Evolutionary conservation across 2,113 vertebrate species (phyloP).

Genomic region (Ivindomyrus marchei): DNA sequence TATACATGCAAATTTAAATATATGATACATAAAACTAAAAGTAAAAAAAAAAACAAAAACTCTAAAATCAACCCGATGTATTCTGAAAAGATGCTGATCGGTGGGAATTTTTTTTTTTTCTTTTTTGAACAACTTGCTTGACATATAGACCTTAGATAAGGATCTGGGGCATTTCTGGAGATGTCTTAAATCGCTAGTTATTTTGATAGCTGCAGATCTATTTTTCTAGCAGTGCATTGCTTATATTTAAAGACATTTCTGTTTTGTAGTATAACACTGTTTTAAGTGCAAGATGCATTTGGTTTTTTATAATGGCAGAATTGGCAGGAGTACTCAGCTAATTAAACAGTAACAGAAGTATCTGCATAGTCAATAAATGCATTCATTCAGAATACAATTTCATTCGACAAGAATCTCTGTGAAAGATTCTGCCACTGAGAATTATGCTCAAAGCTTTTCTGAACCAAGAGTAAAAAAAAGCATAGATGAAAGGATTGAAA

Average conservation of each 20-base stretch:
- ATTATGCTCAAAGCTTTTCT: constrained; percentile 58
- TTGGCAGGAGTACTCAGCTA: neutral
- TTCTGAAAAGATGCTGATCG: no score
- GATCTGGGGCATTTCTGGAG: neutral
- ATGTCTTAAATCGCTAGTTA: no score
- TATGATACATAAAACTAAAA: no score
- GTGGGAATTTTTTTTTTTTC: no score
- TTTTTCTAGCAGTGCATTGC: neutral
- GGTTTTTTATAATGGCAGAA: neutral
- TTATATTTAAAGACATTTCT: neutral
- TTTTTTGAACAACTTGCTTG: neutral
- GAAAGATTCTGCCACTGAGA: constrained; percentile 64
- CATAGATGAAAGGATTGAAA: no score
- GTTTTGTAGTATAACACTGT: neutral
- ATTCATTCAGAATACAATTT: constrained; percentile 3
- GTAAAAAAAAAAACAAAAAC: neutral
- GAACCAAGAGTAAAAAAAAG: no score
- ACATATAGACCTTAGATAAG: neutral
- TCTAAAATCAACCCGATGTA: neutral
- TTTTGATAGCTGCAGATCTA: neutral
- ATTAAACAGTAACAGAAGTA: neutral
- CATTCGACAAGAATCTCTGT: constrained; percentile 47
- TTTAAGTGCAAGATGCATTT: no score
- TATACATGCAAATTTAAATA: no score
- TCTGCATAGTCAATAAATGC: neutral